Evolutionary conservation across 2,113 vertebrate genomes (phyloP).

Genomic region (Corapipo altera): DNA sequence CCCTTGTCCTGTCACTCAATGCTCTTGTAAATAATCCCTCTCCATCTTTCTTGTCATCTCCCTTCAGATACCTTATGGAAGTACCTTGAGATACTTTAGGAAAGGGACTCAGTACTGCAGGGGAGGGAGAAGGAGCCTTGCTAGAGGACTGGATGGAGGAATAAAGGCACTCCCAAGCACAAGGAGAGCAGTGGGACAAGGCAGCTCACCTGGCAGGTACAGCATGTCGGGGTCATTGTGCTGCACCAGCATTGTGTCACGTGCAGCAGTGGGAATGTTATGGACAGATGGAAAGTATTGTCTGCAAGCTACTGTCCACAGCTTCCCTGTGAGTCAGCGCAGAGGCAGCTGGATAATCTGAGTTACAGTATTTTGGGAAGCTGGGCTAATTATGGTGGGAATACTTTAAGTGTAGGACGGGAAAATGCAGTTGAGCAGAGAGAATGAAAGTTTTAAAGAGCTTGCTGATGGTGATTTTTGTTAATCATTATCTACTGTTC

Average conservation of each 20-base stretch:
- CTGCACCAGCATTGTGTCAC: not conserved
- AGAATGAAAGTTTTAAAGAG: not conserved
- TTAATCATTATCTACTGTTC: not conserved
- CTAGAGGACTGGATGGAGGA: not conserved
- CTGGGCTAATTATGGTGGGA: not conserved
- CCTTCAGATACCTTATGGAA: not conserved
- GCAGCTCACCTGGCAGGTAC: not conserved
- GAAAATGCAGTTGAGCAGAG: not conserved
- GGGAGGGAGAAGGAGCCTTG: not conserved
- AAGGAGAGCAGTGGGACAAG: not conserved
- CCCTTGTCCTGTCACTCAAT: not conserved
- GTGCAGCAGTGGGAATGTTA: not conserved
- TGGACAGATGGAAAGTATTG: not conserved
- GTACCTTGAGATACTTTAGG: no score
- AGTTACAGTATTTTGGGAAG: not conserved
- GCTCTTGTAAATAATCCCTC: not conserved
- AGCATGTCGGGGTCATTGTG: rapidly evolving
- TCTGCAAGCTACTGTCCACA: not conserved
- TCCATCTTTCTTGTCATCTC: not conserved
- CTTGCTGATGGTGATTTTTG: not conserved
- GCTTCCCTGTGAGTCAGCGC: not conserved
- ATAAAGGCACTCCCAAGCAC: not conserved
- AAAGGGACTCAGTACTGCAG: not conserved
- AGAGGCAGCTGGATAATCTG: not conserved
- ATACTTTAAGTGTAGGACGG: not conserved